Conservation (phyloP, 2,797 vertebrate genomes). For the Crotalus adamanteus region DNA sequence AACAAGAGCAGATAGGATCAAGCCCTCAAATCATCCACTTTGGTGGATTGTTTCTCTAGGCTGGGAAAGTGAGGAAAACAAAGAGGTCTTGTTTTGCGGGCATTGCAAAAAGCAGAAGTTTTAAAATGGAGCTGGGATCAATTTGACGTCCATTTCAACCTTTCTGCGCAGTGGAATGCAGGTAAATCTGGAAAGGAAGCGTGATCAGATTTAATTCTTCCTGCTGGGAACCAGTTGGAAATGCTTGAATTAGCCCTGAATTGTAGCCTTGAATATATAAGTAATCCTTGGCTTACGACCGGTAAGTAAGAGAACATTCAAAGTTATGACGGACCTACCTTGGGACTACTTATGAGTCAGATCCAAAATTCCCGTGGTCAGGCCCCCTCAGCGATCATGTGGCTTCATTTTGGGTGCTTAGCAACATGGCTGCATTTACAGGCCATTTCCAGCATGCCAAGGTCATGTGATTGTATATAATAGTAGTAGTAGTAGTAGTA, state of each 20-base stretch:
- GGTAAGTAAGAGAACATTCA: background rate
- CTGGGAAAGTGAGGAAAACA: background rate
- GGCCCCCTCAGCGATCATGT: background rate
- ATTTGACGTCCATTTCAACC: background rate
- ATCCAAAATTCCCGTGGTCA: background rate
- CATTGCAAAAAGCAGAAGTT: background rate
- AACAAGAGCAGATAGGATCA: background rate
- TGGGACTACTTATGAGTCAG: background rate
- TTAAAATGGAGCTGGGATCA: background rate
- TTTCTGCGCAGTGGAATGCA: background rate
- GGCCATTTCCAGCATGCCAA: background rate
- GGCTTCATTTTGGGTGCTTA: background rate
- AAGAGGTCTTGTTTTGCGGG: background rate
- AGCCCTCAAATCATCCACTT: background rate
- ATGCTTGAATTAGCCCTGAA: background rate
- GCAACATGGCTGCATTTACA: background rate
- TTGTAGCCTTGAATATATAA: background rate
- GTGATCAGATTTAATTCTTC: background rate
- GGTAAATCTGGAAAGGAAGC: background rate
- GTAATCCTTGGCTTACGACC: background rate
- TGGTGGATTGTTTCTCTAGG: background rate
- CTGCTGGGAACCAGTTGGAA: background rate
- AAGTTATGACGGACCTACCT: background rate
- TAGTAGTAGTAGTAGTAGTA: too few relatives aligned
- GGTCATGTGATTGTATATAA: background rate